Evolutionary conservation across 2,113 vertebrate genomes (phyloP).

Genomic region (Solea senegalensis): DNA sequence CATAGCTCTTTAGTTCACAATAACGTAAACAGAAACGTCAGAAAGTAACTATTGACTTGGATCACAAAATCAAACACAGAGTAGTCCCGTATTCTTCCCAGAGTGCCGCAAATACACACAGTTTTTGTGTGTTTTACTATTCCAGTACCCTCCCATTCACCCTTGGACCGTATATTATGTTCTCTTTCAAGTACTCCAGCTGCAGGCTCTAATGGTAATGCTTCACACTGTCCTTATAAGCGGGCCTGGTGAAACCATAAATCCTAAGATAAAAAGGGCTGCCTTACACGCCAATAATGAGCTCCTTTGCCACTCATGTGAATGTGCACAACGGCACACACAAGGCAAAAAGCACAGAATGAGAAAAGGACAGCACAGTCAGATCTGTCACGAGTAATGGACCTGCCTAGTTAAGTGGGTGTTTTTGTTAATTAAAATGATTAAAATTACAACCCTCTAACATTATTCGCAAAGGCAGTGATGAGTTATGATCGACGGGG

Average conservation of each 20-base stretch:
- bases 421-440: conserved; percentile 25
- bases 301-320: too few species aligned
- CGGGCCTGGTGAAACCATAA: conserved; percentile 37
- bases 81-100: background rate
- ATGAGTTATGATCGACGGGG: conserved; percentile 1
- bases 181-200: conserved; percentile 66
- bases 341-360: background rate
- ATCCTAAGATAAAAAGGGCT: conserved; percentile 43
- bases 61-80: conserved; percentile 9
- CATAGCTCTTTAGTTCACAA: background rate
- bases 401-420: background rate
- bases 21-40: conserved; percentile 3
- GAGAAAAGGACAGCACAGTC: background rate
- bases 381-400: background rate
- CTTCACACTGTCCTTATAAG: conserved; percentile 42
- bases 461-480: conserved; percentile 12
- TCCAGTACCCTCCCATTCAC: conserved; percentile 50
- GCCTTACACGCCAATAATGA: conserved; percentile 2
- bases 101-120: conserved; percentile 15
- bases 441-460: conserved; percentile 24
- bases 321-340: too few species aligned
- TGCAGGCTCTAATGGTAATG: conserved; percentile 49
- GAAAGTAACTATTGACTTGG: conserved; percentile 11
- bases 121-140: conserved; percentile 39
- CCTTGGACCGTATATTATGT: conserved; percentile 55